Percentiles rank a stretch among this genome's conserved stretches.
Conservation (phyloP, 2,888 invertebrate genomes). For the Catonia carolina region DNA sequence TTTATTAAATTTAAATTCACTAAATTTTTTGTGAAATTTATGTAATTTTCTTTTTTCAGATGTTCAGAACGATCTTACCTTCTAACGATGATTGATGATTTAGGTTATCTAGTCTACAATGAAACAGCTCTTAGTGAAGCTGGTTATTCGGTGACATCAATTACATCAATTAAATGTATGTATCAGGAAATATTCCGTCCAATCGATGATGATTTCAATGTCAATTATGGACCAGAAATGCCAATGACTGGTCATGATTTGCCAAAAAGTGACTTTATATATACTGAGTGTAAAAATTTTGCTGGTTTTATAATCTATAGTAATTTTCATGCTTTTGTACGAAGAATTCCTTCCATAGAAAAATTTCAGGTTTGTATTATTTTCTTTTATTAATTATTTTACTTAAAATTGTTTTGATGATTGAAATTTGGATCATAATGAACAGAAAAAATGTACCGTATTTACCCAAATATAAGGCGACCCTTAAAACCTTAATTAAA, state of each 20-base stretch:
- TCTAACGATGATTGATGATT: slow-evolving; percentile 31
- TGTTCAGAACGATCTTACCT: slow-evolving; percentile 26
- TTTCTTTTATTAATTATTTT: not conserved
- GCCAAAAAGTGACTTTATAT: slow-evolving; percentile 32
- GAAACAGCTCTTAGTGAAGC: slow-evolving; percentile 27
- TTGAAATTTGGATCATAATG: too few species aligned
- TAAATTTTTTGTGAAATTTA: too few species aligned
- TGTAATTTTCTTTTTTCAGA: slow-evolving; percentile 19
- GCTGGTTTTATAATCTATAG: slow-evolving; percentile 31
- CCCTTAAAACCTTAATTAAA: too few species aligned
- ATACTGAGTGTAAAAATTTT: slow-evolving; percentile 32
- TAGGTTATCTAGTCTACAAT: slow-evolving; percentile 32
- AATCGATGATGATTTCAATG: slow-evolving; percentile 28
- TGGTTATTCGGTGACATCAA: slow-evolving; percentile 26
- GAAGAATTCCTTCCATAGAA: slow-evolving; percentile 25
- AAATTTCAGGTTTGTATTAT: slow-evolving; percentile 29
- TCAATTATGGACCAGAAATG: slow-evolving; percentile 25
- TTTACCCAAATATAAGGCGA: too few species aligned
- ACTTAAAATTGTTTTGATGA: not conserved
- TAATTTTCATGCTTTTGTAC: slow-evolving; percentile 34
- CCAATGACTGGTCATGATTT: slow-evolving; percentile 26
- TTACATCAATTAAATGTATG: slow-evolving; percentile 25
- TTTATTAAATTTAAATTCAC: too few species aligned
- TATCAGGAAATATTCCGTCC: slow-evolving; percentile 32
- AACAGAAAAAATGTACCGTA: too few species aligned